Evolutionary conservation across 1,140 invertebrate species (phyloP).

Genomic region (Achatina immaculata): DNA sequence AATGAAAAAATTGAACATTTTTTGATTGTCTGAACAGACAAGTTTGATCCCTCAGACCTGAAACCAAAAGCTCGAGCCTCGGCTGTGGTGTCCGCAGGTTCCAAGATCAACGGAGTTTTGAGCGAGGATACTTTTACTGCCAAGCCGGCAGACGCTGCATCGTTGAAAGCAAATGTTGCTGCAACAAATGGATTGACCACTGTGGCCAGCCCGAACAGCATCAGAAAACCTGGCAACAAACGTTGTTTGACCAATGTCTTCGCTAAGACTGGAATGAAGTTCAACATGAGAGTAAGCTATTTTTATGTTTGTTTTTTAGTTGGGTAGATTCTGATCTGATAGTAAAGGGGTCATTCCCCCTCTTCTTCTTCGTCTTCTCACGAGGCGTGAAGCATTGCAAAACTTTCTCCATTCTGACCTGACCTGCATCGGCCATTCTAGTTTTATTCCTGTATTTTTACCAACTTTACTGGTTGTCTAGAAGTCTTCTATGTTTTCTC

Average conservation of each 20-base stretch:
- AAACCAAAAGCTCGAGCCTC: constrained; percentile 37
- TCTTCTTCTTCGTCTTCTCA: no score
- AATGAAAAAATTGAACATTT: no score
- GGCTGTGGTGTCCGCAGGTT: background rate
- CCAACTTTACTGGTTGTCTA: no score
- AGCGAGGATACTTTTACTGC: constrained; percentile 3
- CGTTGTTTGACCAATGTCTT: constrained; percentile 18
- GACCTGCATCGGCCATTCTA: no score
- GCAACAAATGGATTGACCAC: constrained; percentile 9
- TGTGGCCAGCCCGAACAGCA: background rate
- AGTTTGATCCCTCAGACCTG: constrained; percentile 45
- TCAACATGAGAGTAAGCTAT: constrained; percentile 33
- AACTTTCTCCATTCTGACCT: no score
- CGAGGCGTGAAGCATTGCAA: no score
- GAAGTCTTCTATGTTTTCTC: no score
- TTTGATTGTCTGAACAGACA: no score
- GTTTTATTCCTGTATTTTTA: no score
- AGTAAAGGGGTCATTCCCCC: no score
- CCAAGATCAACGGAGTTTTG: background rate
- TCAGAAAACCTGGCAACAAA: constrained; percentile 27
- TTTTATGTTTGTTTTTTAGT: background rate
- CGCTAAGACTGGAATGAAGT: constrained; percentile 26
- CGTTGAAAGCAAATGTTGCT: background rate
- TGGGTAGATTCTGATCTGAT: no score
- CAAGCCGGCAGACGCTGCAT: background rate